Conservation (phyloP, 1,140 invertebrate species). For the Drosophila gunungcola region DNA sequence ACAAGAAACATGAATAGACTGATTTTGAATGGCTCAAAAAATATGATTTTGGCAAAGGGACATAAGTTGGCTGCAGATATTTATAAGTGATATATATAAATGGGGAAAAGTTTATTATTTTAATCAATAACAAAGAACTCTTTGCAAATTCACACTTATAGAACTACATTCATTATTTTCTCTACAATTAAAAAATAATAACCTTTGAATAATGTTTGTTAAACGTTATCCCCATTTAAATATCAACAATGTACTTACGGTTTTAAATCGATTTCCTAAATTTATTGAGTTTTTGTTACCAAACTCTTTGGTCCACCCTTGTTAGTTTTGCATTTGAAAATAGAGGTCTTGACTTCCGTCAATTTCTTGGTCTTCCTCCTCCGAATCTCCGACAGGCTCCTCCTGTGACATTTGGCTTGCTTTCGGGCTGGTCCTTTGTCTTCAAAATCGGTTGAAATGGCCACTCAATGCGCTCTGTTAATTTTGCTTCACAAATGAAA, state of each 20-base stretch:
- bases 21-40: slow-evolving; percentile 56
- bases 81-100: not conserved
- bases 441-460: slow-evolving; percentile 34
- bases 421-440: slow-evolving; percentile 56
- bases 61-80: not conserved
- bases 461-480: slow-evolving; percentile 80
- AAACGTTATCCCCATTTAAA: too few relatives aligned
- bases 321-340: slow-evolving; percentile 29
- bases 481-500: slow-evolving; percentile 71
- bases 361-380: slow-evolving; percentile 33
- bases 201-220: too few relatives aligned
- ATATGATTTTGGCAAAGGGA: slow-evolving; percentile 7
- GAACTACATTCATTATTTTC: too few relatives aligned
- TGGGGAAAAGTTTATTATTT: not conserved
- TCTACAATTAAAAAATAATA: too few relatives aligned
- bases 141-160: too few relatives aligned
- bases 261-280: too few relatives aligned
- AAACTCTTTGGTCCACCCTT: slow-evolving; percentile 7
- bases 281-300: too few relatives aligned
- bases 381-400: not conserved
- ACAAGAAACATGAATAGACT: slow-evolving; percentile 60
- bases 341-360: slow-evolving; percentile 32
- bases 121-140: too few relatives aligned
- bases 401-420: slow-evolving; percentile 66
- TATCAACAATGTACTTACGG: too few relatives aligned